These are phyloP conservation scores for Myopa testacea DNA, from an alignment of 2,888 invertebrate genomes.

Conservation along the genomic window DNA sequence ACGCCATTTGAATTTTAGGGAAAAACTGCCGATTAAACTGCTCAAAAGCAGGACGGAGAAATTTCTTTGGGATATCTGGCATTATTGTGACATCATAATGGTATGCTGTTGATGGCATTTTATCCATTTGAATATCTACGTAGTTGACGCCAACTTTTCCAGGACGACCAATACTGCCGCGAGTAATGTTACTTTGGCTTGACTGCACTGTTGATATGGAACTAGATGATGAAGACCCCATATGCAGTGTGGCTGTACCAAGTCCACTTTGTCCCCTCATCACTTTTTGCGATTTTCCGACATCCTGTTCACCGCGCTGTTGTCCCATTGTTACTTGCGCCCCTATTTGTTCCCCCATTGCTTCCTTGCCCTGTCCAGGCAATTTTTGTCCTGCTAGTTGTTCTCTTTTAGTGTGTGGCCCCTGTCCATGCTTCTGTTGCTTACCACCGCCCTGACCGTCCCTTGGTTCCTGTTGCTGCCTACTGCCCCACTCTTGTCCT, in stretches of 20 bases:
- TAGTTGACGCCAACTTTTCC: constrained; percentile 77
- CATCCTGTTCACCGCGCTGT: no score
- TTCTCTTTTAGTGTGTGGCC: background rate
- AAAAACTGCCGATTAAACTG: constrained; percentile 63
- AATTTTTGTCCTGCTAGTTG: constrained; percentile 3
- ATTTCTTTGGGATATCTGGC: constrained; percentile 78
- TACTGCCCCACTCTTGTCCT: no score
- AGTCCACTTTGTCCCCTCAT: no score
- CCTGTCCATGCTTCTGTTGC: constrained; percentile 20
- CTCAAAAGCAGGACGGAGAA: constrained; percentile 71
- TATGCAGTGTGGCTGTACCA: no score
- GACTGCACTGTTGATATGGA: no score
- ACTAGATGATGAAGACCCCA: no score
- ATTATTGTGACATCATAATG: constrained; percentile 87
- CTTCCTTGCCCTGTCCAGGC: background rate
- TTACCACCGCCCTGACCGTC: no score
- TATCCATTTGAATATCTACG: constrained; percentile 71
- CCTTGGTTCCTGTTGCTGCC: no score
- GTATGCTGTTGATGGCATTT: constrained; percentile 69
- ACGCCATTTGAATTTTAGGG: constrained; percentile 65
- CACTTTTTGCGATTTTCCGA: no score
- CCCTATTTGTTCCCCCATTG: constrained; percentile 4
- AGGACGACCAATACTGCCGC: no score
- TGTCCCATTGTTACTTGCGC: constrained; percentile 23
- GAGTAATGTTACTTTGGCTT: no score